These are phyloP conservation scores for Cryptus viduatorius DNA, from an alignment of 2,888 invertebrate genomes.

Conservation along the genomic window DNA sequence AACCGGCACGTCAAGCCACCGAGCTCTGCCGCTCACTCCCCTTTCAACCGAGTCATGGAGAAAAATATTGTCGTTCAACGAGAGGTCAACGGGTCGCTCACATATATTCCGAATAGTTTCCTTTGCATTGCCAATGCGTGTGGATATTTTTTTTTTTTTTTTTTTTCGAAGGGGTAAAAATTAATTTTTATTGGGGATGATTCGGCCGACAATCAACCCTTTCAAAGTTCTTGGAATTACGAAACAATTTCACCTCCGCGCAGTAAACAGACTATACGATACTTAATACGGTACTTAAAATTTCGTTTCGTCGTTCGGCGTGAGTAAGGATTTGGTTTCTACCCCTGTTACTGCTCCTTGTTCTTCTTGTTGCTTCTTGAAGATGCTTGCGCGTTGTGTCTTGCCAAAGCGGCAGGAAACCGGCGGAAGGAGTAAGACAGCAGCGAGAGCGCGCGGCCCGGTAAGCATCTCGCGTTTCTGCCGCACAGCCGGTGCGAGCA, in stretches of 20 bases:
- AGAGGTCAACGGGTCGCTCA: slow-evolving; percentile 3
- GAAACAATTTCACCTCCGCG: background rate
- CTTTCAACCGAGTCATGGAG: slow-evolving; percentile 13
- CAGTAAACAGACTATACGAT: background rate
- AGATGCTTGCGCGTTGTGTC: slow-evolving; percentile 18
- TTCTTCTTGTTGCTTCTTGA: background rate
- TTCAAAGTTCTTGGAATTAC: background rate
- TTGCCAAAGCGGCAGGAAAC: slow-evolving; percentile 22
- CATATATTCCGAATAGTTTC: background rate
- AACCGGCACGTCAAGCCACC: slow-evolving; percentile 38
- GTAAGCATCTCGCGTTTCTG: slow-evolving; percentile 44
- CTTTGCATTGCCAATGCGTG: background rate
- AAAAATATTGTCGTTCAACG: slow-evolving; percentile 59
- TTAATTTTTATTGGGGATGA: no score
- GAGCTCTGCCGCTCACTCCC: slow-evolving; percentile 2
- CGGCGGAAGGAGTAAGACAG: background rate
- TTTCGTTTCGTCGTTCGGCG: background rate
- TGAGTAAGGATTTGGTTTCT: background rate
- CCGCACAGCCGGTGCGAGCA: slow-evolving; percentile 54
- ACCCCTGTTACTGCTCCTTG: background rate
- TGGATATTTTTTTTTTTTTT: no score
- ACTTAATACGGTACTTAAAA: background rate
- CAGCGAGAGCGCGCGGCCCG: slow-evolving; percentile 7
- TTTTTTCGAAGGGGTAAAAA: no score
- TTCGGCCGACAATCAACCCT: background rate